Base-by-base conservation (phyloP, 2,888 invertebrate genomes). In the Ferrisia virgata region DNA sequence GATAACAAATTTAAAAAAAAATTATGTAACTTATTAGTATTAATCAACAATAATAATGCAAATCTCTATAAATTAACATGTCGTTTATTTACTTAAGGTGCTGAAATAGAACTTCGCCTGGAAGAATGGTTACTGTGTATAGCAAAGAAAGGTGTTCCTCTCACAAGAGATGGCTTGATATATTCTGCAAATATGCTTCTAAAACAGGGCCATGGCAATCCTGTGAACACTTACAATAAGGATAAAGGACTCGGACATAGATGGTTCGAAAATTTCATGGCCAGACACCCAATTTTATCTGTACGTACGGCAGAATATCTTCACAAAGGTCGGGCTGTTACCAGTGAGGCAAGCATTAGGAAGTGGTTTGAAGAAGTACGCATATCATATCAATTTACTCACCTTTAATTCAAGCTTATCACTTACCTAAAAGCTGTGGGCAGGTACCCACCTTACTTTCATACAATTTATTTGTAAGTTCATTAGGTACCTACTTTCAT, bases 221-320 rank as follows among this genome's bases (percentile, higher is more conserved):
- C 15, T 8, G 53, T 53, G 9, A 53, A 53, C 15, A 53, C 53
- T 5, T 53, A 53, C 15, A 53, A 53, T 82, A 87, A 86, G 64
- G 86, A 88, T 86, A 87, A 86, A 64, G 86, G 87, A 79, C 88
- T 88, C 76, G 88, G 88, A 15, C 87, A 87, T 84, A 87, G 87
- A 47, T 89, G 88, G 88, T 88, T 87, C 85, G 84, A 87, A 40
- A 85, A 80, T 6, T 89, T 89, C 86, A 84, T 88, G 85, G 86
- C 86, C 80, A 86, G 88, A 82, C 87, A 88, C 85, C 87, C 88
- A 58, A 86, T 87, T 78, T 85, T 88, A 6, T 83, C 86, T 9
- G 69, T 86, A 85, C 85, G 87, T 28, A 85, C 87, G 40, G 85
- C 87, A 9, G 87, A 88, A 86, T 87, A 87, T 86, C 86, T 88